A percentile compares a stretch with the other conserved stretches of the same genome.
Conservation (phyloP, 2,888 invertebrate genomes). For the Sphaerophoria rueppellii region DNA sequence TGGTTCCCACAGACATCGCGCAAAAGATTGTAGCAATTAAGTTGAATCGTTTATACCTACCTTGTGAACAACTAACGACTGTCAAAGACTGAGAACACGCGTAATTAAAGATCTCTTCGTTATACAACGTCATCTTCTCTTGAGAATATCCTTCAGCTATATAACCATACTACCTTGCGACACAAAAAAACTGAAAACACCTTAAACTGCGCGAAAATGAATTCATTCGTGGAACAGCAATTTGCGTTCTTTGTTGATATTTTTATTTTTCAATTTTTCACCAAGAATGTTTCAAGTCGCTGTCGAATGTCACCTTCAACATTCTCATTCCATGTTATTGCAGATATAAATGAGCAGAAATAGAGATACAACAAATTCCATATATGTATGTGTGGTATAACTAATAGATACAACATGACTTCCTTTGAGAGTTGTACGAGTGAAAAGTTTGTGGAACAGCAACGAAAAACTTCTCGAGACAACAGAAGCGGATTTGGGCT, state of each 20-base stretch:
- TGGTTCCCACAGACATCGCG: constrained; percentile 37
- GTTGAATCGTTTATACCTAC: constrained; percentile 40
- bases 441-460: constrained; percentile 23
- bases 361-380: constrained; percentile 38
- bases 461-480: constrained; percentile 27
- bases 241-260: constrained; percentile 40
- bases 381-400: background rate
- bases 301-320: constrained; percentile 56
- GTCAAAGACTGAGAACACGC: constrained; percentile 10
- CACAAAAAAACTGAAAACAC: constrained; percentile 5
- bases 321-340: constrained; percentile 53
- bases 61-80: constrained; percentile 37
- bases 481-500: background rate
- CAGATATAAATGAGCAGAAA: constrained; percentile 9
- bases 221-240: constrained; percentile 54
- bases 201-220: constrained; percentile 24
- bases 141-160: constrained; percentile 30
- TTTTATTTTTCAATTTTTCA: constrained; percentile 62
- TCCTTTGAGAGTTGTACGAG: background rate
- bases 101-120: constrained; percentile 32
- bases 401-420: constrained; percentile 56
- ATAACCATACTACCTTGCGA: background rate
- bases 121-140: background rate
- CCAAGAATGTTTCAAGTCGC: constrained; percentile 69
- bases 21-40: constrained; percentile 48